A percentile compares a stretch with the other conserved stretches of the same genome.
Conservation (phyloP, 2,888 invertebrate species). For the Cerastis rubricosa region DNA sequence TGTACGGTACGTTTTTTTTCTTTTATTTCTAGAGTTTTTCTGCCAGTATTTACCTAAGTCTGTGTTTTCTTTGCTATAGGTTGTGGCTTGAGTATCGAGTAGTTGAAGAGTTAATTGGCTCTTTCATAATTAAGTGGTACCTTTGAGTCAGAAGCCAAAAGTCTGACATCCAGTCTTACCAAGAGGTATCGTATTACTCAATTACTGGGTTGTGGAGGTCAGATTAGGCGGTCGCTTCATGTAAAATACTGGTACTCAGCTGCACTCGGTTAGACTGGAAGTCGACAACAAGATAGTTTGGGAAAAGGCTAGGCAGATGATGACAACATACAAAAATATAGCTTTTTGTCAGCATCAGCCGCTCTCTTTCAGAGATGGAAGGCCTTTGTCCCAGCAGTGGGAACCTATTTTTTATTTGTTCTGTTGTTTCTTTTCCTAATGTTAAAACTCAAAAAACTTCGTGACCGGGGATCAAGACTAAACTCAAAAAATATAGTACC, state of each 20-base stretch:
- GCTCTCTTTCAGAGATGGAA: too few species aligned
- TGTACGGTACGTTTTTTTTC: conserved; percentile 15
- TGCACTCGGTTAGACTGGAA: background rate
- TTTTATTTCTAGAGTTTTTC: conserved; percentile 27
- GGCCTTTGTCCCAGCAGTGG: too few species aligned
- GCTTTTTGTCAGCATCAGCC: too few species aligned
- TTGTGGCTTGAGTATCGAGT: background rate
- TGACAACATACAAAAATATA: too few species aligned
- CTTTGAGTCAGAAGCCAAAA: too few species aligned
- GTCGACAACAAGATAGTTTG: background rate
- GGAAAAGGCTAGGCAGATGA: background rate
- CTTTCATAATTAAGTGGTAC: background rate
- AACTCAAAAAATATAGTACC: background rate
- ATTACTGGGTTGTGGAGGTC: too few species aligned
- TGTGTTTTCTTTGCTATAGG: conserved; percentile 10
- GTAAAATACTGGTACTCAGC: too few species aligned
- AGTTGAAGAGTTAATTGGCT: background rate
- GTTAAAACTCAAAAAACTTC: background rate
- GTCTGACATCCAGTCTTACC: too few species aligned
- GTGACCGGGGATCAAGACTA: background rate
- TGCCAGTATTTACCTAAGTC: background rate
- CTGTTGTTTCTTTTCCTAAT: background rate
- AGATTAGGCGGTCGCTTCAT: too few species aligned
- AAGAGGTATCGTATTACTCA: too few species aligned
- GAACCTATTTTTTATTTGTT: too few species aligned